Evolutionary conservation across 2,113 vertebrate species (phyloP).

Genomic region (Eudyptes chrysolophus): DNA sequence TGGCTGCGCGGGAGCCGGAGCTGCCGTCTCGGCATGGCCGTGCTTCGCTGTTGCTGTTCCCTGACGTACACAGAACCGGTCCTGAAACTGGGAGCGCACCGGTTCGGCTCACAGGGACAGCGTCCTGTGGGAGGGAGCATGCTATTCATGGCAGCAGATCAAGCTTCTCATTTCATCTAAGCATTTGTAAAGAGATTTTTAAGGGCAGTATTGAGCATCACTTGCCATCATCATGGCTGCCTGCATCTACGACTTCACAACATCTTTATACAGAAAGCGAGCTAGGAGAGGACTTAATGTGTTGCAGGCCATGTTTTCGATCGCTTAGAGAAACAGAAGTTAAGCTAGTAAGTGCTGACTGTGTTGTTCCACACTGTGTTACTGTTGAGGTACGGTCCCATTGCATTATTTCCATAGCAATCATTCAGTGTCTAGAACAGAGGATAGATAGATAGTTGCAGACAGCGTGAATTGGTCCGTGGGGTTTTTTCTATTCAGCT

Average conservation of each 20-base stretch:
- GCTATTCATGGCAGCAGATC: background rate
- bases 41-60: background rate
- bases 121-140: background rate
- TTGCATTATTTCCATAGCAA: background rate
- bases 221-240: too few relatives aligned
- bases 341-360: background rate
- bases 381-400: background rate
- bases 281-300: background rate
- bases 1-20: background rate
- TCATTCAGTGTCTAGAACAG: background rate
- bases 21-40: rapidly evolving
- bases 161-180: background rate
- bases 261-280: background rate
- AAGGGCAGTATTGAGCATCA: rapidly evolving
- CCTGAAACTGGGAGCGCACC: rapidly evolving
- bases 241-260: background rate
- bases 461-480: background rate
- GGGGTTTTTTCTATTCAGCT: background rate
- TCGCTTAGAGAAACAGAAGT: background rate
- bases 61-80: too few relatives aligned
- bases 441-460: background rate
- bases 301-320: background rate
- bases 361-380: background rate
- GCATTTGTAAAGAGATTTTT: background rate
- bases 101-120: background rate